A percentile compares a stretch with the other conserved stretches of the same genome.
Evolutionary conservation across 2,888 invertebrate species (phyloP).

Genomic region (Ashinkailepas kermadecensis): DNA sequence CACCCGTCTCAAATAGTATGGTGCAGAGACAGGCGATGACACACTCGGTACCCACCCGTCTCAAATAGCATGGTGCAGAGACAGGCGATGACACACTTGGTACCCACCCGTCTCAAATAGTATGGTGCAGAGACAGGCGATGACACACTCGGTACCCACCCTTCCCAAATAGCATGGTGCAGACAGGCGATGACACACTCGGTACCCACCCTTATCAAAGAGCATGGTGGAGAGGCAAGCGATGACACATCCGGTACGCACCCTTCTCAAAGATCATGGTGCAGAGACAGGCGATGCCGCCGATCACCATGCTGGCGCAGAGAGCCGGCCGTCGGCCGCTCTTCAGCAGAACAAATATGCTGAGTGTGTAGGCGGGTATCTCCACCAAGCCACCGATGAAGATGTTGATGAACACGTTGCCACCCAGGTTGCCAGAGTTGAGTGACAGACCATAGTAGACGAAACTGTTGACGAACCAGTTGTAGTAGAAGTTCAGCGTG

Average conservation of each 20-base stretch:
- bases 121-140: conserved; percentile 57
- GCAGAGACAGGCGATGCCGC: conserved; percentile 62
- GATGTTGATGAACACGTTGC: conserved; percentile 61
- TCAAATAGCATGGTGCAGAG: conserved; percentile 46
- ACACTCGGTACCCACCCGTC: neutral
- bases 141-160: conserved; percentile 6
- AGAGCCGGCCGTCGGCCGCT: conserved; percentile 65
- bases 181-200: conserved; percentile 53
- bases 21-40: conserved; percentile 58
- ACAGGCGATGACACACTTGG: conserved; percentile 49
- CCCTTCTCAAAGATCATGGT: conserved; percentile 39
- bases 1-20: too few species aligned
- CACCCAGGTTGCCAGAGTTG: conserved; percentile 65
- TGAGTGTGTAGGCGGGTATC: conserved; percentile 66
- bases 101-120: conserved; percentile 32
- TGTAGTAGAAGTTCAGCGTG: conserved; percentile 60
- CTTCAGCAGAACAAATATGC: conserved; percentile 64
- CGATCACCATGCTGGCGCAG: conserved; percentile 57
- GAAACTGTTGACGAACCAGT: conserved; percentile 70
- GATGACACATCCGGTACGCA: conserved; percentile 36
- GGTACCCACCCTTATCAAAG: conserved; percentile 27
- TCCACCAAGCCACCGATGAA: conserved; percentile 60
- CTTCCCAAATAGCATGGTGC: conserved; percentile 41
- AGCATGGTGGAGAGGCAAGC: conserved; percentile 55
- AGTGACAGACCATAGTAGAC: conserved; percentile 69